Conservation (phyloP, 2,888 invertebrate genomes). For the Euplexia lucipara region DNA sequence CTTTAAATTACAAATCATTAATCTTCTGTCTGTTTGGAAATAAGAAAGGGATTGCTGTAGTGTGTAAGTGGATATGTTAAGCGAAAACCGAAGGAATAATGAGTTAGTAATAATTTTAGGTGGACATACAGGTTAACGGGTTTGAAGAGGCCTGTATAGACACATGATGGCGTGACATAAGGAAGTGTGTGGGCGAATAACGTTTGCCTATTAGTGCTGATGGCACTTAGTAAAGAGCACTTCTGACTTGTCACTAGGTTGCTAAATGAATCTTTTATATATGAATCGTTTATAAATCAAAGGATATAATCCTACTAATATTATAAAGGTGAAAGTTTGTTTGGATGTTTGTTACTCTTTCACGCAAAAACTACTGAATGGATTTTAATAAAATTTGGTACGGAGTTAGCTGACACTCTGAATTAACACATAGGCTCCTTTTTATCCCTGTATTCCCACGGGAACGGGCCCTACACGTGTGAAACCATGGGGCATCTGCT, state of each 20-base stretch:
- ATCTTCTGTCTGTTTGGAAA: slow-evolving; percentile 53
- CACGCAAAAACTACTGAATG: too few relatives aligned
- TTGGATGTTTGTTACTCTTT: too few relatives aligned
- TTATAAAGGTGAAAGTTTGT: too few relatives aligned
- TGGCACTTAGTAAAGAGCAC: slow-evolving; percentile 2
- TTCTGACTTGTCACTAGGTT: slow-evolving; percentile 12
- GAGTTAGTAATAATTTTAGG: slow-evolving; percentile 26
- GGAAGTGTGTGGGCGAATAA: slow-evolving; percentile 28
- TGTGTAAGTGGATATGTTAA: slow-evolving; percentile 39
- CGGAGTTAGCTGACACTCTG: too few relatives aligned
- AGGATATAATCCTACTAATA: too few relatives aligned
- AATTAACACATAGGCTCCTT: too few relatives aligned
- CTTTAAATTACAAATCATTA: slow-evolving; percentile 58
- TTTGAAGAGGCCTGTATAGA: not conserved
- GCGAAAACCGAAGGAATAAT: slow-evolving; percentile 38
- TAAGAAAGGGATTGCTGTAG: slow-evolving; percentile 53
- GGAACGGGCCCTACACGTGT: too few relatives aligned
- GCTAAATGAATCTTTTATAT: slow-evolving; percentile 3
- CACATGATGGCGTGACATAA: slow-evolving; percentile 3
- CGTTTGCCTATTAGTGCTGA: slow-evolving; percentile 2
- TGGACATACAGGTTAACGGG: slow-evolving; percentile 2
- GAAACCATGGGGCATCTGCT: too few relatives aligned
- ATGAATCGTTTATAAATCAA: not conserved
- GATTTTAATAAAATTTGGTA: too few relatives aligned
- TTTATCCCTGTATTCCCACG: too few relatives aligned